Evolutionary conservation across 2,797 vertebrate species (phyloP).

Genomic region (Sebastes nivosus): DNA sequence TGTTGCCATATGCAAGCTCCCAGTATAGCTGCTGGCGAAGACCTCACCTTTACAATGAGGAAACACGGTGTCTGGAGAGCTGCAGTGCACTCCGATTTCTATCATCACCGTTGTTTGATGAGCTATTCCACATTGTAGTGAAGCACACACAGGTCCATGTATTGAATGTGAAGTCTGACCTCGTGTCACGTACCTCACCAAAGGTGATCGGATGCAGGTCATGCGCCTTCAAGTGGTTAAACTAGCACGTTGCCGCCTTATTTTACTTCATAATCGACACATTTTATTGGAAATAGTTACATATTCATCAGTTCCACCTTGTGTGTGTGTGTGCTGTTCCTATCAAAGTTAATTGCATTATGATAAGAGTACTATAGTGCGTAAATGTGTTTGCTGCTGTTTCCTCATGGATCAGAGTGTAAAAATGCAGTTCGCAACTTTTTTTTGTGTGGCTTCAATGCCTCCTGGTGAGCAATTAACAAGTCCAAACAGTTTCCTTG

Average conservation of each 20-base stretch:
- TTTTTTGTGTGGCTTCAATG: conserved; percentile 34
- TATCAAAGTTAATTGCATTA: neutral
- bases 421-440: conserved; percentile 62
- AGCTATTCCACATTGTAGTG: neutral
- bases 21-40: conserved; percentile 56
- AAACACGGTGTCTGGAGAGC: neutral
- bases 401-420: conserved; percentile 34
- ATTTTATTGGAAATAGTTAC: neutral
- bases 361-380: neutral
- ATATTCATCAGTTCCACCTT: neutral
- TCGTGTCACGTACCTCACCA: conserved; percentile 53
- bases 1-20: conserved; percentile 78
- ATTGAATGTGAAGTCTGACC: conserved; percentile 48
- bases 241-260: neutral
- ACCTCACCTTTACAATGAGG: conserved; percentile 49
- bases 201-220: conserved; percentile 61
- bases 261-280: neutral
- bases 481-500: conserved; percentile 80
- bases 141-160: too few species aligned
- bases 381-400: neutral
- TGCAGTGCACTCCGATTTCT: rapidly evolving
- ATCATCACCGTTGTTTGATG: too few species aligned
- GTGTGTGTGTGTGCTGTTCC: neutral
- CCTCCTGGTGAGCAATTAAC: conserved; percentile 87
- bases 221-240: conserved; percentile 71